Evolutionary conservation across 2,888 invertebrate genomes (phyloP).

Genomic region (Mythimna lalbum): DNA sequence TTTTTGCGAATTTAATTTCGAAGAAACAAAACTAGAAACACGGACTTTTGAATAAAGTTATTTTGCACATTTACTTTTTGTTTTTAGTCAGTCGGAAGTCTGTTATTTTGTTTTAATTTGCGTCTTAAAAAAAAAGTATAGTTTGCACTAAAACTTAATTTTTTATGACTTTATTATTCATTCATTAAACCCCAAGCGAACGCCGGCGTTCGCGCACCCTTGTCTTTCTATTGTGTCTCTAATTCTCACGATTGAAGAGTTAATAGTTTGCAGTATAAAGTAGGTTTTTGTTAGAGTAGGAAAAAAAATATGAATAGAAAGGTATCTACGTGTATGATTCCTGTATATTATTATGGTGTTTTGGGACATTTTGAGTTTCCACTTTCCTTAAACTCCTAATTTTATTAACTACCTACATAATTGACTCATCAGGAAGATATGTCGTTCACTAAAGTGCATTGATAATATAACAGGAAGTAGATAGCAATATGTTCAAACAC

Average conservation of each 20-base stretch:
- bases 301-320: not conserved
- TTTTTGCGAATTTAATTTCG: too few species aligned
- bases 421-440: slow-evolving; percentile 15
- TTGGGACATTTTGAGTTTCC: not conserved
- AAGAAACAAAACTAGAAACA: too few species aligned
- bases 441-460: slow-evolving; percentile 7
- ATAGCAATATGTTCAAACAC: slow-evolving; percentile 17
- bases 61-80: too few species aligned
- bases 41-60: too few species aligned
- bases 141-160: not conserved
- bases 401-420: not conserved
- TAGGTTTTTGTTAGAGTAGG: not conserved
- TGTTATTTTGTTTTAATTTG: too few species aligned
- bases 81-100: too few species aligned
- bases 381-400: not conserved
- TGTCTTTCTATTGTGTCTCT: too few species aligned
- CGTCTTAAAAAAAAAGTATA: not conserved
- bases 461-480: slow-evolving; percentile 38
- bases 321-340: not conserved
- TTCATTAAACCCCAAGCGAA: too few species aligned
- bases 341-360: not conserved
- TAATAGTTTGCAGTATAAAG: not conserved
- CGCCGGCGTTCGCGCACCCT: too few species aligned
- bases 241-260: too few species aligned
- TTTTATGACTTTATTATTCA: not conserved